Base-by-base conservation (phyloP, 37 sponge, comb jelly and placozoan genomes). In the Beroe forskalii region DNA sequence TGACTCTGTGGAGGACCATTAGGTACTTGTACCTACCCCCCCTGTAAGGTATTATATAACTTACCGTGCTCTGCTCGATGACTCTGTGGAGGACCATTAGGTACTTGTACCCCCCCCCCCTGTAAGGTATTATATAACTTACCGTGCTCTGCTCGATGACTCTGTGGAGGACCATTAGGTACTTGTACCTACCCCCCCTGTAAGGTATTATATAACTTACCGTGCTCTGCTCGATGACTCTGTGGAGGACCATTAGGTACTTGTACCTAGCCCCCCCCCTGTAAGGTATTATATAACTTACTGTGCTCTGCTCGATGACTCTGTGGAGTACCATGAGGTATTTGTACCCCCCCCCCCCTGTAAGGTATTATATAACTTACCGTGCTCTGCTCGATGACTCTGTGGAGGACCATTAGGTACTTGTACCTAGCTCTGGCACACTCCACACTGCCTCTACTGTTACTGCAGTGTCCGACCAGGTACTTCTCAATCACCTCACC, bases 401-500 rank as follows among this genome's bases (percentile, higher is more conserved):
- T 35, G 86, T 80, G 86, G 1, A 80, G 86, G 30, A 80, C 86
- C 86, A 80, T 80, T 43, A 80, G 86, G 86, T 80, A 80, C 35
- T 32, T 80, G 55, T 80, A 80, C 38, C 86, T 12, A 1, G 86
- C 25, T n/a, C 44, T 43, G 2, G 86, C 86, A 43, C 86, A 80
- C 55, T 80, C 55, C 44, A 80, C 55, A 6, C 38, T 80, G 24
- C 86, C 86, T 1, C 86, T 32, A 27, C 86, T 80, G 40, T 35
- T 38, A 43, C 86, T 80, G 31, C 86, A 80, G 55, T 80, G 86
- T 42, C 86, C 86, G 48, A 43, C 86, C 27, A 80, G 55, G 28
- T 80, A 80, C 86, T 80, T 80, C 86, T 80, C 86, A 28, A 80
- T 80, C 44, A 80, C 86, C 22, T 80, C 86, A 42, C 86, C 86